Conservation (phyloP, 2,888 invertebrate genomes). For the Pollenia labialis region DNA sequence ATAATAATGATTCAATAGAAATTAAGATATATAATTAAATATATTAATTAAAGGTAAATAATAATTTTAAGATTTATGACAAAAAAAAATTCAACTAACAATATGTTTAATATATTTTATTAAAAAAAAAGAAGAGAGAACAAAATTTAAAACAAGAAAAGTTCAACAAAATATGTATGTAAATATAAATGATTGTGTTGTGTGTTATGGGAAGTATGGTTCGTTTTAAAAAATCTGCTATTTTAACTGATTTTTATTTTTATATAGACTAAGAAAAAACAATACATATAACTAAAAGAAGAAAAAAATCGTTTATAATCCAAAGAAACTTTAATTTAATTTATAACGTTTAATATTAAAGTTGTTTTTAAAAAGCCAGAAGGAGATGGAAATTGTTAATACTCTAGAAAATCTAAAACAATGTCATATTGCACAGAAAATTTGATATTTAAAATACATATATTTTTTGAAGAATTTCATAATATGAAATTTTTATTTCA, state of each 20-base stretch:
- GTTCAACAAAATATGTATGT: not conserved
- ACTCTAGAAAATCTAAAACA: not conserved
- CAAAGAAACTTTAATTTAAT: not conserved
- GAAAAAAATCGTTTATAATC: not conserved
- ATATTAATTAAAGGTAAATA: not conserved
- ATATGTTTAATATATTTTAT: not conserved
- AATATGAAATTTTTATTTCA: too few species aligned
- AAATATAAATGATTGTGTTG: not conserved
- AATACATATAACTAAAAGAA: not conserved
- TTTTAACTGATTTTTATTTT: not conserved
- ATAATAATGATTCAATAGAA: slow-evolving; percentile 16
- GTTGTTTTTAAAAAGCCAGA: not conserved
- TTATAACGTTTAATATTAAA: not conserved
- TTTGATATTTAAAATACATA: too few species aligned
- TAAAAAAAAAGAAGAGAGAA: not conserved
- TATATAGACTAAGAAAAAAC: not conserved
- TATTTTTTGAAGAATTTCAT: too few species aligned
- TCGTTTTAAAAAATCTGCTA: not conserved
- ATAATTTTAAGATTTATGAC: slow-evolving; percentile 23
- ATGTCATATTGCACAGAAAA: too few species aligned
- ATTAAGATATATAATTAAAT: not conserved
- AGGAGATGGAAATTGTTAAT: not conserved
- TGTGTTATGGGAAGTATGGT: not conserved
- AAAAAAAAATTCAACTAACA: slow-evolving; percentile 43
- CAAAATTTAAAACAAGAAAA: not conserved